Percentiles rank a stretch among this genome's conserved stretches.
phyloP scores from a whole-genome alignment of 2,888 invertebrate species.

The Ormyrus thymus region DNA sequence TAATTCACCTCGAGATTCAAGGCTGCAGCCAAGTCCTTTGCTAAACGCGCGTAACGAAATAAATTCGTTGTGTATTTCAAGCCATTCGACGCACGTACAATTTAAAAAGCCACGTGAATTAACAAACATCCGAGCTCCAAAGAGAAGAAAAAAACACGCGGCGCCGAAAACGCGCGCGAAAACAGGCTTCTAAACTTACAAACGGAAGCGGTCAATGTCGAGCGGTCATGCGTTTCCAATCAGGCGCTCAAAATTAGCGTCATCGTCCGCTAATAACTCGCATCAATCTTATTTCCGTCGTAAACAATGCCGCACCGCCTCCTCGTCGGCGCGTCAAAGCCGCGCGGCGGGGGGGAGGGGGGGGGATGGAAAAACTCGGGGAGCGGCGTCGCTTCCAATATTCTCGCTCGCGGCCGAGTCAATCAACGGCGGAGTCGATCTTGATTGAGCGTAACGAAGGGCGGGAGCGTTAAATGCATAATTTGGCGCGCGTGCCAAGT shows the following conservation, averaged over 20 bases:
- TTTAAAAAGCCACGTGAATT: too few relatives aligned
- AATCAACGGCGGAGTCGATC: conserved; percentile 31
- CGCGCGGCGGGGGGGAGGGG: neutral
- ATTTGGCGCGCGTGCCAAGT: conserved; percentile 61
- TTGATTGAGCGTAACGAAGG: conserved; percentile 43
- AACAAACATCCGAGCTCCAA: too few relatives aligned
- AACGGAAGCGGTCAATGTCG: neutral
- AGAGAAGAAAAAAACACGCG: too few relatives aligned
- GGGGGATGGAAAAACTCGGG: too few relatives aligned
- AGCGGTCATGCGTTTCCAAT: neutral
- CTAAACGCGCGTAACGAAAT: too few relatives aligned
- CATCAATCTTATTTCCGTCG: conserved; percentile 28
- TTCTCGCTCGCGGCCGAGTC: neutral
- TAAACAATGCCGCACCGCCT: neutral
- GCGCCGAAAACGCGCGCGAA: too few relatives aligned
- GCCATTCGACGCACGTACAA: too few relatives aligned
- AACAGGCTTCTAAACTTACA: too few relatives aligned
- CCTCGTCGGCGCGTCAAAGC: conserved; percentile 10
- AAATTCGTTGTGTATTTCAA: too few relatives aligned
- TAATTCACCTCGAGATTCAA: too few relatives aligned
- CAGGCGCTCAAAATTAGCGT: neutral
- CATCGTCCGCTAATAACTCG: neutral
- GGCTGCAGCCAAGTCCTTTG: too few relatives aligned
- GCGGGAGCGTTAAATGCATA: conserved; percentile 57
- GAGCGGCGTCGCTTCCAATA: too few relatives aligned